These are phyloP conservation scores for Phrynocephalus versicolor DNA, from an alignment of 2,113 vertebrate genomes.

Conservation along the genomic window DNA sequence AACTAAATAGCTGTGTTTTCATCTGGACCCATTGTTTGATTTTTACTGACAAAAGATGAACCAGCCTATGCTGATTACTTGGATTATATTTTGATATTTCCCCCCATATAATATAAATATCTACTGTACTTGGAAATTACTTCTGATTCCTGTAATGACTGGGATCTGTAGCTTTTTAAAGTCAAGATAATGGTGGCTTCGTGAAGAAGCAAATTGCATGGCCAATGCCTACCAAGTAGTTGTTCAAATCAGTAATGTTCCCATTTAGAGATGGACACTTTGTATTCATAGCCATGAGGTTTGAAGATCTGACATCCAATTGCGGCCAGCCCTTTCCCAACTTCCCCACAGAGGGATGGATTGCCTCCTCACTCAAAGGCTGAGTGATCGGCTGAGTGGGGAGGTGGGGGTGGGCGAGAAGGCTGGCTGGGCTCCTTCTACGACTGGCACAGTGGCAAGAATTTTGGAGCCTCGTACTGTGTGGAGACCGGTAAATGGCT, in stretches of 20 bases:
- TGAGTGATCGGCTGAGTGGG: too few relatives aligned
- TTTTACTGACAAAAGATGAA: constrained; percentile 60
- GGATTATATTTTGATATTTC: constrained; percentile 35
- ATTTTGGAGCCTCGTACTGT: too few relatives aligned
- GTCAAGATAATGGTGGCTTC: background rate
- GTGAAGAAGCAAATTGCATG: background rate
- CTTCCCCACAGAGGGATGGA: too few relatives aligned
- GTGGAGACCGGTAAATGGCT: too few relatives aligned
- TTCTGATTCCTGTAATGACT: background rate
- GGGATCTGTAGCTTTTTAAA: background rate
- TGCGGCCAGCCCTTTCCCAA: too few relatives aligned
- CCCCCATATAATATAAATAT: fast-evolving
- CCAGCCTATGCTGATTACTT: constrained; percentile 55
- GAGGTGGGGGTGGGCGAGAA: too few relatives aligned
- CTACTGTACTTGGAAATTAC: constrained; percentile 1
- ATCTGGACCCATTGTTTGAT: constrained; percentile 51
- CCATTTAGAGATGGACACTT: too few relatives aligned
- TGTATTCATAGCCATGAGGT: too few relatives aligned
- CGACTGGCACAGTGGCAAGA: too few relatives aligned
- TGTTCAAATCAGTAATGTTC: constrained; percentile 57
- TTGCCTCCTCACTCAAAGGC: too few relatives aligned
- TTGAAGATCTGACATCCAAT: too few relatives aligned
- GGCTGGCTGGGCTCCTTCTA: too few relatives aligned
- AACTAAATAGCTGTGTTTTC: constrained; percentile 48
- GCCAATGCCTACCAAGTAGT: constrained; percentile 49